Evolutionary conservation across 1,140 invertebrate species (phyloP).

Genomic region (Chymomyza costata): DNA sequence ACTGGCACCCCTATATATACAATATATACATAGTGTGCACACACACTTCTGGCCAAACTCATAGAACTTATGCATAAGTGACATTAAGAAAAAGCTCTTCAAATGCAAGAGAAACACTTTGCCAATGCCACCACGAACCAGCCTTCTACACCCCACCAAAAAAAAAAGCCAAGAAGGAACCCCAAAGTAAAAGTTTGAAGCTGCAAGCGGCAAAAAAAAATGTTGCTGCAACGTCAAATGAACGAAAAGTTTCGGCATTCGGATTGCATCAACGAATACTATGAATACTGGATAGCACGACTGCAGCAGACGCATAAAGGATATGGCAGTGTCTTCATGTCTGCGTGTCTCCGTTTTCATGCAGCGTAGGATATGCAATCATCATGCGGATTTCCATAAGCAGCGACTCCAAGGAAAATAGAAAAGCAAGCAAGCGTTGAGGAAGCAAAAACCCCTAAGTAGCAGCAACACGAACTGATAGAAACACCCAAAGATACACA

Average conservation of each 20-base stretch:
- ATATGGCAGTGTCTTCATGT: constrained; percentile 60
- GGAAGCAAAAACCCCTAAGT: constrained; percentile 11
- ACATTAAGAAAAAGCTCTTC: constrained; percentile 74
- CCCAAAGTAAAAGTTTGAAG: constrained; percentile 64
- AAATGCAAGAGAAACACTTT: constrained; percentile 73
- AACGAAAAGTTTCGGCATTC: constrained; percentile 63
- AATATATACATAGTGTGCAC: too few species aligned
- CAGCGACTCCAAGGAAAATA: constrained; percentile 59
- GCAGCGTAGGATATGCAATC: constrained; percentile 70
- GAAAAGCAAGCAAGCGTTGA: constrained; percentile 53
- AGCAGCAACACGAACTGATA: constrained; percentile 2
- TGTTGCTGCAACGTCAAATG: constrained; percentile 50
- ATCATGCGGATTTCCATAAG: constrained; percentile 74
- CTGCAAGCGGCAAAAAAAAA: constrained; percentile 40
- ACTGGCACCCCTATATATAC: too few species aligned
- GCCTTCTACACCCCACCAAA: constrained; percentile 27
- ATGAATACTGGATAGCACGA: too few species aligned
- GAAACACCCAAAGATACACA: constrained; percentile 11
- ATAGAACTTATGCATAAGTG: constrained; percentile 74
- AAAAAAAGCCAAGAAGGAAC: constrained; percentile 44
- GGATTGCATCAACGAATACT: too few species aligned
- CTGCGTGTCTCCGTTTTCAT: constrained; percentile 49
- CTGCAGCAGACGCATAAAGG: constrained; percentile 48
- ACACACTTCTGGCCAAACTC: constrained; percentile 44
- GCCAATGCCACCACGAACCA: constrained; percentile 38